phyloP scores from a whole-genome alignment of 2,797 vertebrate genomes.

The Lerista edwardsae region DNA sequence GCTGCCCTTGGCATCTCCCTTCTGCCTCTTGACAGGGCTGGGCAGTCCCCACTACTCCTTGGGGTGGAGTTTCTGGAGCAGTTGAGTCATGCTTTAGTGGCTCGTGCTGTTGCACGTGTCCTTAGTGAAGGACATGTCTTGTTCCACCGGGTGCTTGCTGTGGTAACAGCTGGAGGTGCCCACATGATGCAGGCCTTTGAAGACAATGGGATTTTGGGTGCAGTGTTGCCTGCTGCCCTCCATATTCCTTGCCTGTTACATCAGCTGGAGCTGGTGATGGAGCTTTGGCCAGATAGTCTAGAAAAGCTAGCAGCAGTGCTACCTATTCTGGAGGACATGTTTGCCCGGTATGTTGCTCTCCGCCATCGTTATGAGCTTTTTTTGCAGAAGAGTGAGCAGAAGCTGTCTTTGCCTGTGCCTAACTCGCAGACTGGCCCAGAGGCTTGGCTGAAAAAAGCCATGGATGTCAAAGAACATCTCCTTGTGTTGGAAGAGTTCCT shows the following conservation, averaged over 20 bases:
- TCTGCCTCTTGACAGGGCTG: conserved; percentile 7
- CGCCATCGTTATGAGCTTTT: conserved; percentile 16
- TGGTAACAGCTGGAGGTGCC: conserved; percentile 5
- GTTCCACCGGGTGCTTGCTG: conserved; percentile 24
- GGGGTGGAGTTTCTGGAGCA: conserved; percentile 24
- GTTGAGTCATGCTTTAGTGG: conserved; percentile 14
- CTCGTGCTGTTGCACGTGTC: not conserved
- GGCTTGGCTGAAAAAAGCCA: conserved; percentile 18
- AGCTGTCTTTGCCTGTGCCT: not conserved
- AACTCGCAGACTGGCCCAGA: not conserved
- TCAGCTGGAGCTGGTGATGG: conserved; percentile 29
- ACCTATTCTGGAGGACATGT: not conserved
- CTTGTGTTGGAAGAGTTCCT: conserved; percentile 12
- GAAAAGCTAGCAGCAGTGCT: not conserved
- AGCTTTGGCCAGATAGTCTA: conserved; percentile 24
- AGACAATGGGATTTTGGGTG: conserved; percentile 12
- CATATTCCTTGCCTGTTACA: conserved; percentile 12
- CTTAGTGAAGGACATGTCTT: conserved; percentile 15
- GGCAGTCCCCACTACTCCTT: conserved; percentile 9
- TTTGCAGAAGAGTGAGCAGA: not conserved
- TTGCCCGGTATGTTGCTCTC: not conserved
- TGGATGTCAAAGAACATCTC: not conserved
- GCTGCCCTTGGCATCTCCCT: conserved; percentile 9
- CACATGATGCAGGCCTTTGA: conserved; percentile 32
- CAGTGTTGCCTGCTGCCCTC: conserved; percentile 12